Evolutionary conservation across 2,888 invertebrate genomes (phyloP), one percentile per base, ranked within the genome.

Genomic region (Melikaiella ostensackeni): DNA sequence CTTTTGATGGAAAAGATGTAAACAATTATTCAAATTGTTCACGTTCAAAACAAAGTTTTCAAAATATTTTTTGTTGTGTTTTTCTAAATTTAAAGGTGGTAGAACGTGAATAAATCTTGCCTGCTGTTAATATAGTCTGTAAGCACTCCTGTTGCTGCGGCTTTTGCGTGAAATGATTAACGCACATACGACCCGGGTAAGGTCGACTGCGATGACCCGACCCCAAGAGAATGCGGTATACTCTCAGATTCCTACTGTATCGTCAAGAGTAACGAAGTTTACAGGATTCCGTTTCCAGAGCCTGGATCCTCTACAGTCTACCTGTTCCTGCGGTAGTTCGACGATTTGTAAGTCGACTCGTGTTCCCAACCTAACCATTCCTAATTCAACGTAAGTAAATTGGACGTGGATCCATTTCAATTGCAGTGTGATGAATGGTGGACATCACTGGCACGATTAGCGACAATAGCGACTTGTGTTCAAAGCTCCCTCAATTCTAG

Each of bases 181-280:
- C 50, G 50, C 30, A 50, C 70, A 70, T 70, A 30, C n/a, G 50
- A 70, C 46, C 70, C 50, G 50, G 50, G 30, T 24, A 50, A 70
- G 70, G 70, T 70, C 70, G 70, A 50, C 30, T 50, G 50, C 24
- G n/a, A 70, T 50, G 70, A 50, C 70, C 70, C 30, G 70, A 70
- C 70, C 46, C 50, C 50, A 50, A 30, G 66, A 70, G 70, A 70
- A 70, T 70, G 70, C 50, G 1, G 70, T n/a, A 42, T 42, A 50
- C 70, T 50, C 50, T 70, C 70, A 70, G 70, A 70, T 70, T 70
- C 70, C 70, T 16, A 24, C 30, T 30, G 74, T 46, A 55, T 76
- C 76, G 76, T 76, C 33, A 35, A 42, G 61, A 76, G 66, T 80
- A 83, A 81, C 79, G 81, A 82, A 81, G 83, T 80, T 82, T 80